These are phyloP conservation scores for Phoebastria nigripes DNA, from an alignment of 2,797 vertebrate genomes.

Conservation along the genomic window DNA sequence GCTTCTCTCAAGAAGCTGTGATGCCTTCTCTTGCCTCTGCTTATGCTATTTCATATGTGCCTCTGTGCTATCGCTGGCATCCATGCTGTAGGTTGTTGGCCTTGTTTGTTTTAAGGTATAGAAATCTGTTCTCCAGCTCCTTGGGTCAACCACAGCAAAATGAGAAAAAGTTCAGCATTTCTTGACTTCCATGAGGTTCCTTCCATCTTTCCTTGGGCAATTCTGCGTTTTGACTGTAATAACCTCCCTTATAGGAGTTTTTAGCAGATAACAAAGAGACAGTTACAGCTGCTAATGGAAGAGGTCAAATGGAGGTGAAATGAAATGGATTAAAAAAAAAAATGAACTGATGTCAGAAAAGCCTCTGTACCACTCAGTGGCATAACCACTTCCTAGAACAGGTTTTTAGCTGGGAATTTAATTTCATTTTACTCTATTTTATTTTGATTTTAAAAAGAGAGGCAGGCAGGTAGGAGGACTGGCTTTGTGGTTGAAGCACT, in stretches of 20 bases:
- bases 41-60: neutral
- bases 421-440: neutral
- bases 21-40: neutral
- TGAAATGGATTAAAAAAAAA: neutral
- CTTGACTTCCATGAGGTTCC: neutral
- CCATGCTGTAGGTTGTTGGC: neutral
- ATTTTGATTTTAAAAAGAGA: neutral
- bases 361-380: neutral
- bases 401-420: neutral
- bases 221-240: neutral
- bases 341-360: neutral
- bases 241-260: neutral
- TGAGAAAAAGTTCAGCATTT: neutral
- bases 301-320: slow-evolving; percentile 25
- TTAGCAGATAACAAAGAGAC: slow-evolving; percentile 14
- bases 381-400: neutral
- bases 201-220: neutral
- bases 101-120: neutral
- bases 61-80: neutral
- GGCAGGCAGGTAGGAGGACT: neutral
- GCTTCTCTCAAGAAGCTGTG: neutral
- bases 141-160: neutral
- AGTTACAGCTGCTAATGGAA: slow-evolving; percentile 22
- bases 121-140: neutral
- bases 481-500: neutral